Percentiles rank a stretch among this genome's conserved stretches.
These are phyloP conservation scores for Corydoras sp. DNA, from an alignment of 2,113 vertebrate species.

Conservation along the genomic window DNA sequence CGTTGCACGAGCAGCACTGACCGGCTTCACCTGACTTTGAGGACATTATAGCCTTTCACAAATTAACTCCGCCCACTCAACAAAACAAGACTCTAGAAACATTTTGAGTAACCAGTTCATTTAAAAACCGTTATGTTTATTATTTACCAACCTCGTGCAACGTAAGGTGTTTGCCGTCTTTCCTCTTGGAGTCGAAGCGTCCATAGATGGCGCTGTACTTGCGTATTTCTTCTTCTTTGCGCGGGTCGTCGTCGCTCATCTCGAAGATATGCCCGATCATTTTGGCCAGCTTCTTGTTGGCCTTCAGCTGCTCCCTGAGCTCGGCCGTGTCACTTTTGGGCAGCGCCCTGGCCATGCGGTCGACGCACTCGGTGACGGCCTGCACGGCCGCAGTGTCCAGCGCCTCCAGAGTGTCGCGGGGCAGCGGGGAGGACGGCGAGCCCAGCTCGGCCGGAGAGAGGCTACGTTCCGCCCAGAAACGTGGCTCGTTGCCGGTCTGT, in stretches of 20 bases:
- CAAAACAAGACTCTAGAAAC: no score
- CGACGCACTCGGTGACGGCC: constrained; percentile 89
- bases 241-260: constrained; percentile 85
- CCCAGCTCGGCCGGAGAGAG: constrained; percentile 81
- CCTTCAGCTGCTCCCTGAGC: constrained; percentile 78
- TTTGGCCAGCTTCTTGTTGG: constrained; percentile 93
- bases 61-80: no score
- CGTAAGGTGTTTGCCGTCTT: constrained; percentile 94
- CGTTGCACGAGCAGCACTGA: no score
- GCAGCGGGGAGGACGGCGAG: constrained; percentile 81
- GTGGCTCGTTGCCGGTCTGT: constrained; percentile 62
- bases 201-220: constrained; percentile 99
- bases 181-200: constrained; percentile 93
- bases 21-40: no score
- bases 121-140: not conserved
- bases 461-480: constrained; percentile 79
- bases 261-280: constrained; percentile 98
- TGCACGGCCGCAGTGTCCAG: constrained; percentile 82
- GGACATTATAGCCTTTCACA: no score
- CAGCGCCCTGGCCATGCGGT: constrained; percentile 81
- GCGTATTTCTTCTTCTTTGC: constrained; percentile 88
- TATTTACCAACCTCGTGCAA: constrained; percentile 79
- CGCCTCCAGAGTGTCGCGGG: constrained; percentile 79
- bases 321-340: constrained; percentile 73
- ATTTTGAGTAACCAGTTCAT: no score